These are phyloP conservation scores for Chymomyza fuscimana DNA, from an alignment of 2,888 invertebrate species.

Conservation along the genomic window DNA sequence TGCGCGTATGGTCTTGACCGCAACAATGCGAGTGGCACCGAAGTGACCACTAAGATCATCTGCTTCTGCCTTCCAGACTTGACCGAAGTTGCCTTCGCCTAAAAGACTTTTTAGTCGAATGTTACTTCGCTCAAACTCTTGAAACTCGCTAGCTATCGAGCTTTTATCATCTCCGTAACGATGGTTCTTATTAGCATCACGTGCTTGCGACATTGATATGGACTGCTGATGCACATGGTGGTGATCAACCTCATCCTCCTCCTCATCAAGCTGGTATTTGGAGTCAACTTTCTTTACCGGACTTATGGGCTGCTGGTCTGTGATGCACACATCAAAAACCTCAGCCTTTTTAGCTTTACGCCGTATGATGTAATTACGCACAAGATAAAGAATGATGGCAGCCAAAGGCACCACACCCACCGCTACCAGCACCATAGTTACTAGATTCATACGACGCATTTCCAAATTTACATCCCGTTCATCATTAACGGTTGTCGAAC, in stretches of 20 bases:
- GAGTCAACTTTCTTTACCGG: slow-evolving; percentile 78
- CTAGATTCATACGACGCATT: slow-evolving; percentile 83
- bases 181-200: slow-evolving; percentile 63
- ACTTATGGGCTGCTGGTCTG: slow-evolving; percentile 81
- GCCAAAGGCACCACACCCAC: slow-evolving; percentile 83
- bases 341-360: slow-evolving; percentile 80
- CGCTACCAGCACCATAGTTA: slow-evolving; percentile 83
- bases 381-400: slow-evolving; percentile 82
- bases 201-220: slow-evolving; percentile 31
- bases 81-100: slow-evolving; percentile 92
- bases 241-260: slow-evolving; percentile 66
- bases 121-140: slow-evolving; percentile 89
- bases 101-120: slow-evolving; percentile 88
- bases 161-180: slow-evolving; percentile 72
- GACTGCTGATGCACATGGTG: slow-evolving; percentile 48
- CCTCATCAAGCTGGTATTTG: slow-evolving; percentile 55
- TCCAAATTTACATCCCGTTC: slow-evolving; percentile 82
- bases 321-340: slow-evolving; percentile 83
- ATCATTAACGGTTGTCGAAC: slow-evolving; percentile 65
- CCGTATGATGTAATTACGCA: slow-evolving; percentile 82
- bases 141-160: slow-evolving; percentile 73
- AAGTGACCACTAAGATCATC: slow-evolving; percentile 88
- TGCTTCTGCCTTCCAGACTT: slow-evolving; percentile 93
- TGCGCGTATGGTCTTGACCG: slow-evolving; percentile 90
- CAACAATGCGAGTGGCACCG: slow-evolving; percentile 89